Base-by-base conservation (phyloP, 2,113 vertebrate species). In the Epinephelus moara region DNA sequence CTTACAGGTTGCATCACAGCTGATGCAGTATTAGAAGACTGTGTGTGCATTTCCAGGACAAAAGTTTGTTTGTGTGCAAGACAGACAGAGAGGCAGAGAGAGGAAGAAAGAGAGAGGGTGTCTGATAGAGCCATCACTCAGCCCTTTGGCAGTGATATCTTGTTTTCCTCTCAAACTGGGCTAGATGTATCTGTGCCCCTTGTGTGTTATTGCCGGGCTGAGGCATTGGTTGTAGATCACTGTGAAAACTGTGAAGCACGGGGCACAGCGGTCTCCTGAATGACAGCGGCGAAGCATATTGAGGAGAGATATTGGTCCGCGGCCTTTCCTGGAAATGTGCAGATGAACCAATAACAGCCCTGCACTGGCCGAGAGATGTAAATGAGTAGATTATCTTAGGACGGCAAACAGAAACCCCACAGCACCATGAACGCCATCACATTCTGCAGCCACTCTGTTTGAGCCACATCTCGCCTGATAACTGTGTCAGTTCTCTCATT, bases 71-170 rank as follows among this genome's bases (percentile, higher is more conserved):
- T 75, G 69, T 73, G 85, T 86, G 72, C 19, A 18, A 63, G 69
- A 78, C 62, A 49, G 56, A 77, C 49, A 45, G 30, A 72, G 71
- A 75, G 52, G 47, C 70, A 47, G 55, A 52, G 82, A 47, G 19
- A 57, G 45, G 59, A 21, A 63, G 64, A 63, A 37, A 60, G 85
- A 80, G 85, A 71, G 80, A 56, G 64, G 57, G 64, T 72, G 72
- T 82, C 55, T 85, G 87, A 93, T 89, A 87, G 93, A 91, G 89
- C 85, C 86, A 94, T 94, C 90, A 91, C 90, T 94, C 93, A 93
- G 79, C 55, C 86, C 85, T 69, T 57, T 93, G 92, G 92, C 94
- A 92, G 78, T 90, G 92, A 94, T 92, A 86, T 92, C 91, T 95
- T 94, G 92, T 95, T 94, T 94, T 89, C 78, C 86, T 93, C 80